Base-by-base conservation (phyloP, 2,797 vertebrate species). In the Macropus fuliginosus region DNA sequence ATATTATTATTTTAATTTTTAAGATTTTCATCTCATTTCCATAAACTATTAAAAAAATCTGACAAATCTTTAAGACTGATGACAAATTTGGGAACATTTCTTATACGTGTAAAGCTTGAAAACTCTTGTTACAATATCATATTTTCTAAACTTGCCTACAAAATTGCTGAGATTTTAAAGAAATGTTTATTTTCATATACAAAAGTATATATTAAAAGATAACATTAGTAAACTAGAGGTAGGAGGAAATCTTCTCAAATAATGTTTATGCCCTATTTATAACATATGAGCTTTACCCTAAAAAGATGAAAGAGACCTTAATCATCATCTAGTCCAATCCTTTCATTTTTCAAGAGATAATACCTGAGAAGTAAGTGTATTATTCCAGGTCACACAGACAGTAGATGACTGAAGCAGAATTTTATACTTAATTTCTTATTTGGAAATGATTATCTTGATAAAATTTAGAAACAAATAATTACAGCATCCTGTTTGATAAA, bases 191-290 rank as follows among this genome's bases (percentile, higher is more conserved):
- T 46, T 87, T 46, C 3, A 46, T 40, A 24, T 10, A 1, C 40
- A 66, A 12, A 3, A 94, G 5, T 90, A 54, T 62, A 12, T 93
- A 52, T 52, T 92, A 90, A 57, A 92, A 92, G 28, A 31, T 57
- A 11, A 93, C 3, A 92, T 55, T 55, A 81, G 40, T 9, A 31
- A 55, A 0, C 91, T 96, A 27, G 0, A 66, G 40, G 18, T 87
- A 87, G 24, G 94, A 50, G 50, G 5, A 46, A 56, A 91, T 40
- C 18, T 92, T 93, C 34, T 62, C 54, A 92, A 59, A 90, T 57
- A n/a, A 81, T 91, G 56, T 96, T 92, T 66, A 40, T 57, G 94
- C 56, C 95, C 28, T 4, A 52, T 91, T 66, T 16, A 31, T 81
- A 31, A 28, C 46, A 94, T 94, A 29, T 92, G 1, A 62, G 29